A percentile compares a stretch with the other conserved stretches of the same genome.
phyloP scores from a whole-genome alignment of 2,113 vertebrate species.

The Psophia crepitans region DNA sequence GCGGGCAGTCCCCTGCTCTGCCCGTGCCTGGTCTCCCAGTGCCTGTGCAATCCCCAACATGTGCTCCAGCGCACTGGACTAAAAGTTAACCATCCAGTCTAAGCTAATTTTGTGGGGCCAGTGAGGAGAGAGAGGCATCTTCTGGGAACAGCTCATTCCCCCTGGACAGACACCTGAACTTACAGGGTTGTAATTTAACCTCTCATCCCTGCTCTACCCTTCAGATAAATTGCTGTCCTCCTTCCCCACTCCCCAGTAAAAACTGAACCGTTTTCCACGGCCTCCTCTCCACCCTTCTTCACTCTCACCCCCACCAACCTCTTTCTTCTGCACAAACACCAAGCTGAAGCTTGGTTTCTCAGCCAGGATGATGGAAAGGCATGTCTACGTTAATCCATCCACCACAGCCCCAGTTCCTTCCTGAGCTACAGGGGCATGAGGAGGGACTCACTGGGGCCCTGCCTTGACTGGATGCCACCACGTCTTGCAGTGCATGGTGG shows the following conservation, averaged over 20 bases:
- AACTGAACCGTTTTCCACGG: not conserved
- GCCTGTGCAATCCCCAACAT: not conserved
- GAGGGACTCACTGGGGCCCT: not conserved
- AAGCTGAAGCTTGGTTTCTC: not conserved
- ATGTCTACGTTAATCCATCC: not conserved
- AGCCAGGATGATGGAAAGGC: not conserved
- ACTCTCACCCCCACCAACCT: not conserved
- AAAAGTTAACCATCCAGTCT: not conserved
- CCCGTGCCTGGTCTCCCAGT: not conserved
- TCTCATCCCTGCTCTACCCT: not conserved
- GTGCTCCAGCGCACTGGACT: not conserved
- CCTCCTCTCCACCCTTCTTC: not conserved
- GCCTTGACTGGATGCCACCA: not conserved
- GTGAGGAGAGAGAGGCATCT: not conserved
- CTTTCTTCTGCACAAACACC: not conserved
- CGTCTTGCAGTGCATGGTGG: not conserved
- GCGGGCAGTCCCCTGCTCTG: not conserved
- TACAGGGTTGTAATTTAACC: not conserved
- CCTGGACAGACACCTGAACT: not conserved
- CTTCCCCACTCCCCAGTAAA: not conserved
- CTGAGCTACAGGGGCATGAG: not conserved
- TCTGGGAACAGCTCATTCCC: not conserved
- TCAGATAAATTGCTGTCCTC: not conserved
- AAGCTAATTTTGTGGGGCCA: not conserved
- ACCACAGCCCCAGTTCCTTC: not conserved